Evolutionary conservation across 2,888 invertebrate genomes (phyloP).

Genomic region (Torymus auratus): DNA sequence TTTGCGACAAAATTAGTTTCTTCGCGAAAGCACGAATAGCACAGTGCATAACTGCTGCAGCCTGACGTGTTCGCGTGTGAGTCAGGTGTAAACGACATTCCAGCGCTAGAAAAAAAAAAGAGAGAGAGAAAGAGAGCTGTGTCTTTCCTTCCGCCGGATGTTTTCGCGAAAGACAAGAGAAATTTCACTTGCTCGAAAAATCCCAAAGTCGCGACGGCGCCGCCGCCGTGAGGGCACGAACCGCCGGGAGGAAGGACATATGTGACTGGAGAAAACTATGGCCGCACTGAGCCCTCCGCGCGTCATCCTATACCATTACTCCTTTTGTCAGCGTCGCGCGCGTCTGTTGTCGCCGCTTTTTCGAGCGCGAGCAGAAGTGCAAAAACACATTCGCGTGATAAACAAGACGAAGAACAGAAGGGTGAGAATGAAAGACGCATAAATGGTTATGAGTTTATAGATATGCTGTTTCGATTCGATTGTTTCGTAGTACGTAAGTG

Average conservation of each 20-base stretch:
- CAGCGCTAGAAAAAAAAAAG: background rate
- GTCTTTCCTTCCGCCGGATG: background rate
- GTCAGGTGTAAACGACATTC: conserved; percentile 12
- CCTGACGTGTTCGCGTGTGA: background rate
- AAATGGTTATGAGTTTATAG: background rate
- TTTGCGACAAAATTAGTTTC: too few species aligned
- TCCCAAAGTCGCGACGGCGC: background rate
- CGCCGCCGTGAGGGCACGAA: background rate
- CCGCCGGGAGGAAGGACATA: conserved; percentile 3
- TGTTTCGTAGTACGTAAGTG: background rate
- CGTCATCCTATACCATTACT: conserved; percentile 49
- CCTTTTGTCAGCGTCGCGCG: conserved; percentile 40
- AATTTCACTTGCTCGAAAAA: conserved; percentile 39
- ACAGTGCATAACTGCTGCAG: too few species aligned
- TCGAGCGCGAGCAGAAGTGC: background rate
- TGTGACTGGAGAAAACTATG: conserved; percentile 30
- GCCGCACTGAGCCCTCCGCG: background rate
- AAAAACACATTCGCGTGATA: conserved; percentile 14
- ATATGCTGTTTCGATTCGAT: background rate
- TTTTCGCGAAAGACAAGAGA: background rate
- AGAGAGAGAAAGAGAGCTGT: too few species aligned
- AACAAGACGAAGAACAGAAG: conserved; percentile 20
- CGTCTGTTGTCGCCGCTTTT: conserved; percentile 15
- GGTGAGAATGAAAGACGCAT: conserved; percentile 4
- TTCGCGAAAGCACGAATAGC: too few species aligned